Conservation (phyloP, 2,888 invertebrate genomes). For the Mesoligia furuncula region DNA sequence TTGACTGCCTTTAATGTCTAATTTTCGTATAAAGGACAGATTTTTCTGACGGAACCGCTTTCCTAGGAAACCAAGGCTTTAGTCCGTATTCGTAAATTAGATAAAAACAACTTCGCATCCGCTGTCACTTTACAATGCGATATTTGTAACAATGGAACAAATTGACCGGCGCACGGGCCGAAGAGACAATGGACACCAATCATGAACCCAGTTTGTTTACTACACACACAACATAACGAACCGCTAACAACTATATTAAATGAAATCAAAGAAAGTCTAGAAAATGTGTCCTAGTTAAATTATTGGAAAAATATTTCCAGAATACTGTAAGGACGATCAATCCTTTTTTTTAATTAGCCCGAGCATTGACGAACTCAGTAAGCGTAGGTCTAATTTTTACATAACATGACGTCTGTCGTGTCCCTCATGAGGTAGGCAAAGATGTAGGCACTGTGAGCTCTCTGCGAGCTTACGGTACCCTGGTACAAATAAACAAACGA, state of each 20-base stretch:
- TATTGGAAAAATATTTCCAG: conserved; percentile 4
- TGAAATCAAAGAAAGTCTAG: conserved; percentile 76
- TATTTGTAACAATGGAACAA: conserved; percentile 87
- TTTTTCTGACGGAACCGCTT: background rate
- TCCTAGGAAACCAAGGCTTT: background rate
- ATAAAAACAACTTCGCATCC: conserved; percentile 60
- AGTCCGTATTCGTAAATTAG: background rate
- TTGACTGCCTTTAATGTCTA: background rate
- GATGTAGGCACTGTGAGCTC: background rate
- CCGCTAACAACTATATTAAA: conserved; percentile 80
- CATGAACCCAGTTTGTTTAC: conserved; percentile 84
- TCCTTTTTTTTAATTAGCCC: background rate
- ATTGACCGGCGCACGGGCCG: conserved; percentile 80
- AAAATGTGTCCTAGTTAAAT: conserved; percentile 14
- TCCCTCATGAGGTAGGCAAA: background rate
- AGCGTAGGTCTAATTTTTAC: background rate
- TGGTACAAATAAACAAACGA: too few relatives aligned
- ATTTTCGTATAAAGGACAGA: background rate
- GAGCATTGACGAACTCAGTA: background rate
- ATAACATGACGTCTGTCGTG: background rate
- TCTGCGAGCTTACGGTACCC: too few relatives aligned
- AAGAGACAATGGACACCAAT: conserved; percentile 86
- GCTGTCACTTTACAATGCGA: conserved; percentile 80
- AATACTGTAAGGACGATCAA: background rate
- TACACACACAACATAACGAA: conserved; percentile 73